phyloP scores from a whole-genome alignment of 2,797 vertebrate genomes.

The Sebastes flavidus region DNA sequence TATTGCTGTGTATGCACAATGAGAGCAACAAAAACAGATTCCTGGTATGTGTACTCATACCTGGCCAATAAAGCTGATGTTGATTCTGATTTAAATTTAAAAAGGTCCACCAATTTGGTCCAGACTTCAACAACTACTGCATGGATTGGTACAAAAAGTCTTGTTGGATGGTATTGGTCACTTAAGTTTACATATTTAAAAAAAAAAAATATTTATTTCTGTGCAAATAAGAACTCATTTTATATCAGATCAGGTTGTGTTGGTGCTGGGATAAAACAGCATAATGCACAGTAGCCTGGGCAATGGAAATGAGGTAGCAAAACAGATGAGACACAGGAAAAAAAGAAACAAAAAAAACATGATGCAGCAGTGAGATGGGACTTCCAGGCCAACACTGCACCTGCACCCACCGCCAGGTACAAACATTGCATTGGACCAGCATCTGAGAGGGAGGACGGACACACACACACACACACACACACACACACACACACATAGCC shows the following conservation, averaged over 20 bases:
- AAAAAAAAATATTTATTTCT: background rate
- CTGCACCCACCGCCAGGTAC: conserved; percentile 49
- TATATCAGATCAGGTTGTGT: background rate
- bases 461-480: background rate
- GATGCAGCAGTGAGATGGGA: conserved; percentile 23
- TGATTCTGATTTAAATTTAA: background rate
- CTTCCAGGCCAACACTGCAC: conserved; percentile 35
- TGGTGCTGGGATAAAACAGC: conserved; percentile 5
- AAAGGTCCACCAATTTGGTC: background rate
- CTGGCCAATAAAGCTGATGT: background rate
- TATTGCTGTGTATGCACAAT: background rate
- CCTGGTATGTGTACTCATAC: too few relatives aligned
- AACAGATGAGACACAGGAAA: conserved; percentile 13
- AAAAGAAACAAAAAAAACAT: background rate
- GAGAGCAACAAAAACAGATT: background rate
- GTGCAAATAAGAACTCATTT: background rate
- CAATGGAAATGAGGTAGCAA: conserved; percentile 8
- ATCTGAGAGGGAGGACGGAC: conserved; percentile 34
- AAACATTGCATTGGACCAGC: conserved; percentile 30
- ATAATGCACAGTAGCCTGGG: background rate
- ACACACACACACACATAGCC: background rate
- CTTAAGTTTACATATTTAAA: background rate
- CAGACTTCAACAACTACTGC: background rate
- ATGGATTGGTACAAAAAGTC: background rate
- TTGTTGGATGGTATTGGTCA: background rate